These are phyloP conservation scores for Ramphastos sulfuratus DNA, from an alignment of 2,113 vertebrate genomes.

Conservation along the genomic window DNA sequence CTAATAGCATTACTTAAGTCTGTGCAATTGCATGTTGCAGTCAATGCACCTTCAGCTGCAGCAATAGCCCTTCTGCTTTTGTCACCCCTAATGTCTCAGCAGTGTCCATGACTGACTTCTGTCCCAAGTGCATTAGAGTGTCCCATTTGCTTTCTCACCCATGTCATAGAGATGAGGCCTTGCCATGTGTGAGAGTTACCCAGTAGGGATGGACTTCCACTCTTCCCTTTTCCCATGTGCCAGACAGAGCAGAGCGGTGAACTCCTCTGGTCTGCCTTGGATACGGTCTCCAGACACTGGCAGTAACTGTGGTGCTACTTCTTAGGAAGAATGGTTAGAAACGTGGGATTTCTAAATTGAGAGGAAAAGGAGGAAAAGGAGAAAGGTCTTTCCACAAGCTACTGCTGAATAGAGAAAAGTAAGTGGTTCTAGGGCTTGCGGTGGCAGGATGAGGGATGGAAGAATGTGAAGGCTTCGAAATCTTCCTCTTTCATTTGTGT, in stretches of 20 bases:
- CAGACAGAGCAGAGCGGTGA: too few species aligned
- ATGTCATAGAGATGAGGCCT: background rate
- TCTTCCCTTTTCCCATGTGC: background rate
- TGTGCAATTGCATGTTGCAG: background rate
- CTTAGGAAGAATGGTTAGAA: background rate
- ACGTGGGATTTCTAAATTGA: background rate
- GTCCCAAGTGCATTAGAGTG: background rate
- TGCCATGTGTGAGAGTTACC: accelerated
- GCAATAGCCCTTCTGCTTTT: background rate
- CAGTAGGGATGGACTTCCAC: background rate
- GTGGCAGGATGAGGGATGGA: background rate
- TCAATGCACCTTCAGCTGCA: background rate
- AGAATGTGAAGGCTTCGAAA: background rate
- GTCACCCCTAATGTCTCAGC: background rate
- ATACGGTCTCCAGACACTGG: accelerated
- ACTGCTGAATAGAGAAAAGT: background rate
- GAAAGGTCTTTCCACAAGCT: background rate
- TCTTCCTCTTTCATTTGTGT: background rate
- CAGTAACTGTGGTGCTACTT: background rate
- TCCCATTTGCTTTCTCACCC: background rate
- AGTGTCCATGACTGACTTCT: background rate
- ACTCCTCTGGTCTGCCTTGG: background rate
- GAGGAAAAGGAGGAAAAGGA: background rate
- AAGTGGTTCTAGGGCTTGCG: background rate
- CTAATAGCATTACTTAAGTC: background rate